Percentiles rank a stretch among this genome's conserved stretches.
phyloP scores from a whole-genome alignment of 2,113 vertebrate species.

The Sapajus apella region DNA sequence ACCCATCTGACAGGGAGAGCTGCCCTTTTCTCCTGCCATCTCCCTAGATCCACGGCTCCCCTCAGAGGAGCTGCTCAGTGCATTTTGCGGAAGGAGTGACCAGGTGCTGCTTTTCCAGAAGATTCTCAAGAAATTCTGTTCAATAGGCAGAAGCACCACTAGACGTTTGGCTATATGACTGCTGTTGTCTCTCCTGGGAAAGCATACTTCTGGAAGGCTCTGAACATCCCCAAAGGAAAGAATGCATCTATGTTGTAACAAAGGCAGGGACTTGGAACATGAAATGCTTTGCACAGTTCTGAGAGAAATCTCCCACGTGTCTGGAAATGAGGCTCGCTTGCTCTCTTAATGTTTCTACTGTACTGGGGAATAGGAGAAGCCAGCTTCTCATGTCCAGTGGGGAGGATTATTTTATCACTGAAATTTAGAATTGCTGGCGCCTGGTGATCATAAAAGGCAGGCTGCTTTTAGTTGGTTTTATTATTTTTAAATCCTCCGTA shows the following conservation, averaged over 20 bases:
- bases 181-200: neutral
- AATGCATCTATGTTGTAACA: neutral
- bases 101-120: neutral
- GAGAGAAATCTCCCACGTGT: neutral
- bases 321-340: neutral
- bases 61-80: neutral
- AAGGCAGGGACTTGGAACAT: neutral
- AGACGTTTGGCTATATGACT: neutral
- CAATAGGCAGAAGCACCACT: neutral
- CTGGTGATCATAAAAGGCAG: neutral
- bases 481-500: neutral
- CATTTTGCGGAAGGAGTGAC: neutral
- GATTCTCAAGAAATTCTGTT: neutral
- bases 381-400: neutral
- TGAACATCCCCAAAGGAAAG: neutral
- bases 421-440: neutral
- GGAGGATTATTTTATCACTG: neutral
- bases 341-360: neutral
- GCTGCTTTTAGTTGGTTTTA: neutral
- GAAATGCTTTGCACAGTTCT: neutral
- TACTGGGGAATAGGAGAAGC: neutral
- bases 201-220: neutral
- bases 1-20: fast-evolving
- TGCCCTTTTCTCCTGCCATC: neutral
- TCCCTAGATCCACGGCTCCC: neutral